Conservation (phyloP, 1,140 invertebrate species). For the Trichomalopsis sarcophagae region DNA sequence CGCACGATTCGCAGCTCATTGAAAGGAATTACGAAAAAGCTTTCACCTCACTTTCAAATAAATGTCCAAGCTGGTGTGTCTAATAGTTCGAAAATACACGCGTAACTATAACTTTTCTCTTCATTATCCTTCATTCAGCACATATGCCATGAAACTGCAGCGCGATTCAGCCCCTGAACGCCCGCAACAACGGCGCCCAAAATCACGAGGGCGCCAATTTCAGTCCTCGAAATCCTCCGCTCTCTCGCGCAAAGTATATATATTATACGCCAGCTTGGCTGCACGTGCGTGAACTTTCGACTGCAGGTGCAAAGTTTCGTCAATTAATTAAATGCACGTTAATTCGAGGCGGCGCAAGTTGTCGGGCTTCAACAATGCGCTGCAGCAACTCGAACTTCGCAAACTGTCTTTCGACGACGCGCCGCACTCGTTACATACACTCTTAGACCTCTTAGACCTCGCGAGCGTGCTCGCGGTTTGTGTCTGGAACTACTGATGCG, state of each 20-base stretch:
- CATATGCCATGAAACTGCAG: background rate
- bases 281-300: slow-evolving; percentile 2
- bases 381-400: slow-evolving; percentile 11
- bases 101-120: background rate
- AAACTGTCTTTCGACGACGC: background rate
- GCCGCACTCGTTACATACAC: background rate
- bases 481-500: no score
- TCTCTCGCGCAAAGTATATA: background rate
- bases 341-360: slow-evolving; percentile 26
- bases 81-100: no score
- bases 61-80: no score
- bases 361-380: background rate
- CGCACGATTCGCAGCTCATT: background rate
- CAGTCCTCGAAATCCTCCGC: background rate
- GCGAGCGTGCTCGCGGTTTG: background rate
- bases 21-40: background rate
- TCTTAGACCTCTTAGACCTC: background rate
- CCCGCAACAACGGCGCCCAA: background rate
- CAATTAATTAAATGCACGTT: slow-evolving; percentile 44
- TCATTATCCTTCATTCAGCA: background rate
- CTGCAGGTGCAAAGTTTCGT: background rate
- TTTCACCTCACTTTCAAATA: no score
- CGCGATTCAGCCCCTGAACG: background rate
- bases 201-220: background rate
- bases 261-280: background rate